Evolutionary conservation across 2,797 vertebrate species (phyloP).

Genomic region (Pelodytes ibericus): DNA sequence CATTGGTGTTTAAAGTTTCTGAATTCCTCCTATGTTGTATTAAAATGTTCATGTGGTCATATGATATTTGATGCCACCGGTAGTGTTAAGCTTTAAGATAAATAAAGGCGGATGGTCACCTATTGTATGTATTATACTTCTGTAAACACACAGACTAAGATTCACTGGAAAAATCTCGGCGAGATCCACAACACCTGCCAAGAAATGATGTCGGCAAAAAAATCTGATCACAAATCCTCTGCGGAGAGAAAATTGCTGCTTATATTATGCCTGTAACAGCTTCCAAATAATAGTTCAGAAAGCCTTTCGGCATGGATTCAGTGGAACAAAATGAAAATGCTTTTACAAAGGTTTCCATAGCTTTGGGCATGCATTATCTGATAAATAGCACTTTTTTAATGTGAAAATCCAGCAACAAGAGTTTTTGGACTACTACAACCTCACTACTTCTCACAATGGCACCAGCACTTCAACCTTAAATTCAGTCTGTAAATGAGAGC

Average conservation of each 20-base stretch:
- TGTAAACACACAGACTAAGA: conserved; percentile 13
- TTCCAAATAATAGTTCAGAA: too few relatives aligned
- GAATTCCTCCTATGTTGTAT: conserved; percentile 26
- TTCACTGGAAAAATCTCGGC: neutral
- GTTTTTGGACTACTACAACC: too few relatives aligned
- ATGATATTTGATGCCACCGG: conserved; percentile 19
- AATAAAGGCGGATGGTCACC: conserved; percentile 31
- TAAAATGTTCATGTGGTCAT: conserved; percentile 25
- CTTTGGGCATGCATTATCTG: too few relatives aligned
- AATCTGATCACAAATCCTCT: neutral
- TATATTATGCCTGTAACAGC: too few relatives aligned
- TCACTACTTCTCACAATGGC: too few relatives aligned
- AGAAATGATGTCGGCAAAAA: conserved; percentile 1
- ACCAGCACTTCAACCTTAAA: too few relatives aligned
- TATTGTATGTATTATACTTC: conserved; percentile 14
- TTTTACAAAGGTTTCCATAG: too few relatives aligned
- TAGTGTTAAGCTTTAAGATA: conserved; percentile 9
- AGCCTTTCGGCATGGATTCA: too few relatives aligned
- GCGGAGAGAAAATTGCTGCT: neutral
- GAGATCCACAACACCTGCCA: conserved; percentile 4
- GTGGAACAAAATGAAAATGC: too few relatives aligned
- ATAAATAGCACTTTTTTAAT: too few relatives aligned
- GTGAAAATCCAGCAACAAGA: too few relatives aligned
- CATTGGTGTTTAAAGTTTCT: conserved; percentile 27
- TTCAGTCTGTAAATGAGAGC: too few relatives aligned